Evolutionary conservation across 2,797 vertebrate genomes (phyloP), one percentile per base, ranked within the genome.

Genomic region (Bryconaethiops microstoma): DNA sequence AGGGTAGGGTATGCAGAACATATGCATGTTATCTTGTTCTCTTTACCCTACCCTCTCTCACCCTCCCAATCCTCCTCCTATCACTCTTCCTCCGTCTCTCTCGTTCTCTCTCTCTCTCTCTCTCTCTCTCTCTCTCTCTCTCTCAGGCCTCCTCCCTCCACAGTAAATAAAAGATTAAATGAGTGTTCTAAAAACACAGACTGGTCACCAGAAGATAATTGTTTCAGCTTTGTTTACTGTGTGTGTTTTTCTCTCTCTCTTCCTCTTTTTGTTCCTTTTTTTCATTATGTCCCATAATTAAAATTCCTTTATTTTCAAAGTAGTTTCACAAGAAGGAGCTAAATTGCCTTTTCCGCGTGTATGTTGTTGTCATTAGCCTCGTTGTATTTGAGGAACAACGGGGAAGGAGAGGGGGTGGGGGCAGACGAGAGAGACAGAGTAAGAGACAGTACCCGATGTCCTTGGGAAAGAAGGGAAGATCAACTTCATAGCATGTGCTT

Each of bases 111-210:
- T 93, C 87, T 87, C 17, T 91, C 92, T 93, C 93, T 92, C 94
- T 91, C 92, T 93, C 93, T 92, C 94, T 95, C 93, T 91, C 80
- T 91, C 93, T 92, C 80, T 85, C 88, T 85, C 87, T 85, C 88
- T 79, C 86, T 54, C 62, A 14, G 71, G 81, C 89, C 89, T 90
- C 87, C 92, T 91, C 93, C 91, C 92, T 92, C 91, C 89, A 93
- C 93, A 95, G 96, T 95, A 96, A 97, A 97, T 96, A 96, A 96
- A 96, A 96, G 96, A 97, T 94, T 95, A 95, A 96, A 96, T 95
- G 94, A 94, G 94, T 96, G 91, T 95, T 96, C 92, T 96, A 95
- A 95, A 95, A 95, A 96, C 93, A 94, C 92, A 86, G 92, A 95
- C 93, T 95, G 95, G 95, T 96, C 94, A 95, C 95, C 95, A 96